Base-by-base conservation (phyloP, 2,797 vertebrate species). In the Eleutherodactylus coqui region DNA sequence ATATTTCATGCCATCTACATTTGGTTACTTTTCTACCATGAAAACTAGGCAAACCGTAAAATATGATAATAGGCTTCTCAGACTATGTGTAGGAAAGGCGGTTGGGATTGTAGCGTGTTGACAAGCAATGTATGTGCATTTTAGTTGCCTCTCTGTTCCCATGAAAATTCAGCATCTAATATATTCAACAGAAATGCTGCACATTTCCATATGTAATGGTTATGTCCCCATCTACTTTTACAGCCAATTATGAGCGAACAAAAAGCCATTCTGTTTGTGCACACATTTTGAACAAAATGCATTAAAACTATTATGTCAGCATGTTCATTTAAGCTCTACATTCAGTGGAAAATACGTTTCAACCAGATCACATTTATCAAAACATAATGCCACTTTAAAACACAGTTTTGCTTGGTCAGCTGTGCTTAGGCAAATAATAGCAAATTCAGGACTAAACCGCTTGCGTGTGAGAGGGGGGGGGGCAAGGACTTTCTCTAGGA, bases 301-400 rank as follows among this genome's bases (percentile, higher is more conserved):
- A 95, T 95, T 95, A 95, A 95, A 95, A 94, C 94, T 95, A 95
- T 95, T 95, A 94, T 95, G 94, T 95, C 95, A 95, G 94, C 93
- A 95, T 95, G 94, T 95, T 95, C 95, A 95, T 95, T 94, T 95
- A 95, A 95, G 94, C 94, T 94, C 94, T 90, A 93, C 94, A 95
- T 95, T 95, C 93, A 95, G 92, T 94, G 93, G 94, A 95, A 96
- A 95, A 95, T 95, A 95, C 94, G 94, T 95, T 95, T 95, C 94
- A 95, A 95, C 94, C 94, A 95, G 95, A 95, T 95, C 94, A 94
- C 94, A 95, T 95, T 95, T 95, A 95, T 95, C 94, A 95, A 96
- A 96, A 95, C 95, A 96, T 95, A 95, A 96, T 95, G 95, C 94
- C 93, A 95, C 94, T 95, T 95, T 95, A 95, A 95, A 96, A 95